Evolutionary conservation across 2,797 vertebrate genomes (phyloP).

Genomic region (Florisuga fusca): DNA sequence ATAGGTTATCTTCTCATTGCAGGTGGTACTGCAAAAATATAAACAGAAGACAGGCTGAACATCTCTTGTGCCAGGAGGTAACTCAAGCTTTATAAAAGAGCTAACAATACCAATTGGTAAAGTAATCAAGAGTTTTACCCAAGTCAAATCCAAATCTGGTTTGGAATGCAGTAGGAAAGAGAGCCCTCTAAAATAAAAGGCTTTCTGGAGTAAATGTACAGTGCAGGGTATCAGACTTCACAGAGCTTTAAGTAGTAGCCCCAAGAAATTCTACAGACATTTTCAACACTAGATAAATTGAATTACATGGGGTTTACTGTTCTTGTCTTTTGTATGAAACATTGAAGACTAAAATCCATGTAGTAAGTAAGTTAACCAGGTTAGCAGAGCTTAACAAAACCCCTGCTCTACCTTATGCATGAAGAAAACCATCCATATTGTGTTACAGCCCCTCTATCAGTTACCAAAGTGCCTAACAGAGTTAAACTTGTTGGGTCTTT

Average conservation of each 20-base stretch:
- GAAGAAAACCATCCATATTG: neutral
- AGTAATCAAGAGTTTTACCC: neutral
- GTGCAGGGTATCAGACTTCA: neutral
- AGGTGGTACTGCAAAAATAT: conserved; percentile 92
- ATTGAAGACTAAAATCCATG: neutral
- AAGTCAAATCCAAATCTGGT: neutral
- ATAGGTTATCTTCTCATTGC: conserved; percentile 17
- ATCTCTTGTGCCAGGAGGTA: conserved; percentile 87
- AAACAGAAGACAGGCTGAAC: conserved; percentile 88
- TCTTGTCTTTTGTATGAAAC: neutral
- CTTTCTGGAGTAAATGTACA: neutral
- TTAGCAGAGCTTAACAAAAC: neutral
- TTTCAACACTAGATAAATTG: neutral
- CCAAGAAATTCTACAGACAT: neutral
- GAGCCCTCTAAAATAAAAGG: neutral
- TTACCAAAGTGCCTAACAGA: neutral
- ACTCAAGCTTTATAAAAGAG: neutral
- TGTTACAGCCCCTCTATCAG: fast-evolving
- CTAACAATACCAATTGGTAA: neutral
- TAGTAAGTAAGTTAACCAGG: neutral
- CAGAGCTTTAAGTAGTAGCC: neutral
- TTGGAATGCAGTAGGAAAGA: neutral
- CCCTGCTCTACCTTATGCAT: neutral
- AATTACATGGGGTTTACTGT: neutral
- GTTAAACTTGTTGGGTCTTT: neutral